Base-by-base conservation (phyloP, 1,140 invertebrate genomes). In the Muscidifurax raptorellus region DNA sequence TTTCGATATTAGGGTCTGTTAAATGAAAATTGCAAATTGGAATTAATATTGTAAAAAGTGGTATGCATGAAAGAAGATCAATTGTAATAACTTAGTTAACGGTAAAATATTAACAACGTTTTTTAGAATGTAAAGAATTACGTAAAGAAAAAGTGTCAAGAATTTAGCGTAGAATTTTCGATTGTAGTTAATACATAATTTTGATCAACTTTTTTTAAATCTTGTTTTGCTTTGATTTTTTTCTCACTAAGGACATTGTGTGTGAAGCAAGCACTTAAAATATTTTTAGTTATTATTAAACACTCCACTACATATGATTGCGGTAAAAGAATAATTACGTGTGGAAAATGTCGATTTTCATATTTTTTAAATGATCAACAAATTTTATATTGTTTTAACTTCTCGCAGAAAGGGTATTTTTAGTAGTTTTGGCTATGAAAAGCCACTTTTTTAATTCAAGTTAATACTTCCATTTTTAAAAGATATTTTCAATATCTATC, bases 251-350 rank as follows among this genome's bases (percentile, higher is more conserved):
- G 52, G 15, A 59, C 52, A 59, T 59, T 59, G 52, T 59, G 52
- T 59, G 52, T 59, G 52, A 59, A 59, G 52, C 52, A 59, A 59
- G 52, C 52, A 59, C 52, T 59, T 59, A 59, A 59, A 59, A 59
- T 59, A 59, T n/a, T n/a, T 59, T 18, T 59, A 59, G 52, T 59
- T 59, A 59, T 59, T 59, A 59, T 52, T 52, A 22, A n/a, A n/a
- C 18, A 6, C 52, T 59, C 52, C 52, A 59, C 22, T 59, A 59
- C 52, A n/a, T 59, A 59, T 7, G 18, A 22, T 59, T 59, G n/a
- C 5, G 18, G 22, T 40, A 59, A 59, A 59, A 59, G 18, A 59
- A 59, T n/a, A 22, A n/a, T 59, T 59, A n/a, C 22, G 52, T 22
- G 52, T 18, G 52, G 22, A 18, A 59, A 59, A 22, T 18, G 52